A percentile compares a stretch with the other conserved stretches of the same genome.
Evolutionary conservation across 2,113 vertebrate species (phyloP).

Genomic region (Euleptes europaea): DNA sequence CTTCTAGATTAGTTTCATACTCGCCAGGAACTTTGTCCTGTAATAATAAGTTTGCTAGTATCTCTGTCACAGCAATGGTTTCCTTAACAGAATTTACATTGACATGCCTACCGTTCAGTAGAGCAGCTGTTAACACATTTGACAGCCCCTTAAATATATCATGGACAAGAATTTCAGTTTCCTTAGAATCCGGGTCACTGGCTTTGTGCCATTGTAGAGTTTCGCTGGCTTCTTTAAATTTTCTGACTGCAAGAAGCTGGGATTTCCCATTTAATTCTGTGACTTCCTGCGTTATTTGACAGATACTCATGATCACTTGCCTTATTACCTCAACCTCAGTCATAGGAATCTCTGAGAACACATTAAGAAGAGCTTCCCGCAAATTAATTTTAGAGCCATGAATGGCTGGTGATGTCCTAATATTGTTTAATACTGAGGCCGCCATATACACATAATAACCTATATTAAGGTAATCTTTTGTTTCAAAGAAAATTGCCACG

Average conservation of each 20-base stretch:
- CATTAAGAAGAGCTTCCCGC: conserved; percentile 57
- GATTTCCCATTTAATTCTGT: conserved; percentile 11
- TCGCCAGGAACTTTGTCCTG: conserved; percentile 67
- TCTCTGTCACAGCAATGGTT: conserved; percentile 52
- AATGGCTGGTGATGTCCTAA: neutral
- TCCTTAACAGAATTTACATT: neutral
- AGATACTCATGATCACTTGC: conserved; percentile 61
- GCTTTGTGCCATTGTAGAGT: conserved; percentile 29
- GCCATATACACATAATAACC: conserved; percentile 60
- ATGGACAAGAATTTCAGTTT: conserved; percentile 62
- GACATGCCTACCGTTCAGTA: neutral
- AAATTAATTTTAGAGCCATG: conserved; percentile 2
- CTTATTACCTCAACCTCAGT: conserved; percentile 40
- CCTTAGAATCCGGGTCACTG: conserved; percentile 31
- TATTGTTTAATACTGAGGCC: conserved; percentile 64
- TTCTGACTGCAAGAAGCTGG: conserved; percentile 18
- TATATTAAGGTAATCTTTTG: conserved; percentile 39
- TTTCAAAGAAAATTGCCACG: neutral
- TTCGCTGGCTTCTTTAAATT: conserved; percentile 40
- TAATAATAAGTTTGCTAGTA: conserved; percentile 53
- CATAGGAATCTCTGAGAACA: conserved; percentile 35
- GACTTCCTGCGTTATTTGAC: conserved; percentile 51
- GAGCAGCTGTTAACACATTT: conserved; percentile 61
- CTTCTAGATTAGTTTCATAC: conserved; percentile 46
- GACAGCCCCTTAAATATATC: conserved; percentile 67